These are phyloP conservation scores for Mugil cephalus DNA, from an alignment of 2,113 vertebrate genomes.

Conservation along the genomic window DNA sequence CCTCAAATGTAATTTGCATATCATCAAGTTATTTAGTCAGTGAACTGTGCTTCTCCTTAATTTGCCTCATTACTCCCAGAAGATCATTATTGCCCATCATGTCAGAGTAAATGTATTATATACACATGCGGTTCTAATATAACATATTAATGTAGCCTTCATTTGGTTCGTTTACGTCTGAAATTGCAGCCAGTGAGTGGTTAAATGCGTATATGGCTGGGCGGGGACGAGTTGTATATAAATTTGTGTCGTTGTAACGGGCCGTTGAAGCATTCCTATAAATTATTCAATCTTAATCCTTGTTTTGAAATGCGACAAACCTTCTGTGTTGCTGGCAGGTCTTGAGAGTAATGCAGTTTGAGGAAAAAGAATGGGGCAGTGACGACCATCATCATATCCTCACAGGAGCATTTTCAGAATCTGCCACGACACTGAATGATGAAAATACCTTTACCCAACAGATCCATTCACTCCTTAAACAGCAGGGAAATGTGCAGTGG, in stretches of 20 bases:
- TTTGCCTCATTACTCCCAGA: conserved; percentile 65
- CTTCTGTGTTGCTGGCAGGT: conserved; percentile 46
- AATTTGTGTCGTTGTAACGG: conserved; percentile 56
- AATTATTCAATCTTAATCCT: conserved; percentile 80
- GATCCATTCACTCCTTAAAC: conserved; percentile 59
- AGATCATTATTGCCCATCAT: conserved; percentile 66
- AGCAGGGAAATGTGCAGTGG: conserved; percentile 32
- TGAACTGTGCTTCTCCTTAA: conserved; percentile 47
- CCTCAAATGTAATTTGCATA: conserved; percentile 26
- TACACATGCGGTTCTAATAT: conserved; percentile 46
- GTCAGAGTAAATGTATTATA: conserved; percentile 64
- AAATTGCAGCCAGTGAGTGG: conserved; percentile 21
- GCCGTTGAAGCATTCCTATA: conserved; percentile 72
- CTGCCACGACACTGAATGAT: conserved; percentile 72
- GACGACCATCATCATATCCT: conserved; percentile 55
- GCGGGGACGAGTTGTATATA: not conserved
- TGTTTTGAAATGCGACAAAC: conserved; percentile 73
- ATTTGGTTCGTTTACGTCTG: conserved; percentile 62
- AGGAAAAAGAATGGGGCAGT: conserved; percentile 58
- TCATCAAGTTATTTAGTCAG: conserved; percentile 58
- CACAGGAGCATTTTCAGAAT: conserved; percentile 60
- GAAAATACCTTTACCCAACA: conserved; percentile 59
- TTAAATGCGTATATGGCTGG: conserved; percentile 7
- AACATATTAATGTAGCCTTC: conserved; percentile 59
- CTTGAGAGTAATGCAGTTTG: conserved; percentile 65